These are phyloP conservation scores for Lampris megalopsis DNA, from an alignment of 2,113 vertebrate genomes.

Conservation along the genomic window DNA sequence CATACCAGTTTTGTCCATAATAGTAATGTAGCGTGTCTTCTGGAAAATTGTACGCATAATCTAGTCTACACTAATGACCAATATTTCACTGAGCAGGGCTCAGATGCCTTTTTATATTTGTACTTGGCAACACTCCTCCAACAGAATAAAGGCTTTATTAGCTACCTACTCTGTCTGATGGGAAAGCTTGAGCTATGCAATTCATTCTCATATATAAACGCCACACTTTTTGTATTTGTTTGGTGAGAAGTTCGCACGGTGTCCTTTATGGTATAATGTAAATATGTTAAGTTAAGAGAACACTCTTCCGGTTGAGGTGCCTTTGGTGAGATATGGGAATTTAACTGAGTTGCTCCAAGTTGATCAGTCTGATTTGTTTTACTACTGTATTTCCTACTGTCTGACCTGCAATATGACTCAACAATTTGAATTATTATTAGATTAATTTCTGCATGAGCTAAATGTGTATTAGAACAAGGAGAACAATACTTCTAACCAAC, in stretches of 20 bases:
- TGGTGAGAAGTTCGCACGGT: constrained; percentile 23
- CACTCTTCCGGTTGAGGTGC: neutral
- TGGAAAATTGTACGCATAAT: neutral
- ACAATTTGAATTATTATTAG: neutral
- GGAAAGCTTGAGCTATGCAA: neutral
- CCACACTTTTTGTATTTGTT: constrained; percentile 12
- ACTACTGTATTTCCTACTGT: constrained; percentile 1
- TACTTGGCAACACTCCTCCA: too few species aligned
- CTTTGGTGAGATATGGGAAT: neutral
- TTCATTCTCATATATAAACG: neutral
- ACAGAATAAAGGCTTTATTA: too few species aligned
- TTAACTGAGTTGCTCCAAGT: neutral
- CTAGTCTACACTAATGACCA: neutral
- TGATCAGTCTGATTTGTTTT: neutral
- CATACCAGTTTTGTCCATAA: neutral
- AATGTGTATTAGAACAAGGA: neutral
- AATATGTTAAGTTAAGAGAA: neutral
- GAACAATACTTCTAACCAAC: neutral
- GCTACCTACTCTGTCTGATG: neutral
- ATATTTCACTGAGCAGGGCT: constrained; percentile 44
- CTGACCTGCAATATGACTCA: neutral
- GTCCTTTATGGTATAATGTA: neutral
- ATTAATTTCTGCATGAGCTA: neutral
- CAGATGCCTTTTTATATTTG: constrained; percentile 9
- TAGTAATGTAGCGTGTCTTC: neutral